Evolutionary conservation across 2,113 vertebrate species (phyloP), one percentile per base, ranked within the genome.

Genomic region (Nesogale talazaci): DNA sequence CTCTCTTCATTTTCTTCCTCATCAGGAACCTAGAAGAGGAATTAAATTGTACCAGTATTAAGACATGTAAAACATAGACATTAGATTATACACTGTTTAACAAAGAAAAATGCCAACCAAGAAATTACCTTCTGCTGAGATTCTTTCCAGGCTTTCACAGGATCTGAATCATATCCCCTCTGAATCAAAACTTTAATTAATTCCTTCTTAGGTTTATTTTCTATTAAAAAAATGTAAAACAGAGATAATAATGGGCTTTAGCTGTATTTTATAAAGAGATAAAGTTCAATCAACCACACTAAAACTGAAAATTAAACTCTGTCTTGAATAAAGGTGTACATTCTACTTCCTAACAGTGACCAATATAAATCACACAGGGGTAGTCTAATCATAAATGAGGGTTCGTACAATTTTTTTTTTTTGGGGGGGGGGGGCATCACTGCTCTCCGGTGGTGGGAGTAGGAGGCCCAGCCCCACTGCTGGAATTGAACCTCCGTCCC

Each of bases 141-240:
- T 88, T 98, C 96, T 95, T 99, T 99, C 99, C 99, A 99, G 81
- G 98, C 97, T 93, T 99, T 99, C 84, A 99, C 98, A 0, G 99
- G 99, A 94, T 99, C 99, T 0, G 99, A 99, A 96, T 99, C 99
- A 1, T 99, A 99, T 42, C 99, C 99, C 97, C 99, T 99, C 95
- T 99, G 82, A 93, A 99, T 97, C 65, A 99, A 98, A 97, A 99
- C 98, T 95, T 98, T 97, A 94, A 99, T 99, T 94, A 99, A 94
- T 82, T 99, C 99, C 94, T 99, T 99, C 97, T 99, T 99, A 70
- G 99, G 99, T 83, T 99, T 99, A 98, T 99, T 99, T 97, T 99
- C 99, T 99, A 94, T 67, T 96, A 97, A 89, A 96, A 40, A 89
- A 94, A 94, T 81, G 22, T n/a, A 83, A 82, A 57, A 94, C 23